Conservation (phyloP, 2,888 invertebrate genomes). For the Drosophila limbata region DNA sequence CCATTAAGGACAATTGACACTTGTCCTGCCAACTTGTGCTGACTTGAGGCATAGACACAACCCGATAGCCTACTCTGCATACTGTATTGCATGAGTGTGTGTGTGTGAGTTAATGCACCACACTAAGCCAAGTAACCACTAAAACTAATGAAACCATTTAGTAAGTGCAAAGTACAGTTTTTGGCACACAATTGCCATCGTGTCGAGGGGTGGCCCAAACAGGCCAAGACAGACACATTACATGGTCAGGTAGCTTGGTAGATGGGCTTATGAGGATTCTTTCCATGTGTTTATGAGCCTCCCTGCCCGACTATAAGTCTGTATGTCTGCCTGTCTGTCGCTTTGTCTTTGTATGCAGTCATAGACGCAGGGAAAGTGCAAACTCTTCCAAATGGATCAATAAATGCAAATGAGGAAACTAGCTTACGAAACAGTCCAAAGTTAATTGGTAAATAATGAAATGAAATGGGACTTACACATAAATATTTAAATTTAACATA, state of each 20-base stretch:
- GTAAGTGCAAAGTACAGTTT: constrained; percentile 60
- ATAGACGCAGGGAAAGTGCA: constrained; percentile 40
- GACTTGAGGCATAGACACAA: constrained; percentile 10
- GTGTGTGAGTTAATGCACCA: background rate
- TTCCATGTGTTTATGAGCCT: background rate
- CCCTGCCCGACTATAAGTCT: background rate
- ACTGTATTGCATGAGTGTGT: constrained; percentile 2
- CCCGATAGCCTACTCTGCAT: constrained; percentile 7
- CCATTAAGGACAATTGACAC: constrained; percentile 69
- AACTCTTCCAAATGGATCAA: constrained; percentile 52
- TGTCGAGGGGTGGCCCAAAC: constrained; percentile 46
- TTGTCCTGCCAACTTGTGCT: constrained; percentile 49
- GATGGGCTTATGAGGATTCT: constrained; percentile 42
- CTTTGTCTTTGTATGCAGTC: constrained; percentile 40
- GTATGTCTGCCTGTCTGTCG: background rate
- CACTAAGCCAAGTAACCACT: constrained; percentile 65
- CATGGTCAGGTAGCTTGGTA: constrained; percentile 9
- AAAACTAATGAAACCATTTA: constrained; percentile 78
- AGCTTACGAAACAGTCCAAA: background rate
- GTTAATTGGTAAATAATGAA: constrained; percentile 44
- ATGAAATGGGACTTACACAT: constrained; percentile 14
- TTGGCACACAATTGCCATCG: constrained; percentile 21
- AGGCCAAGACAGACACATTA: constrained; percentile 16
- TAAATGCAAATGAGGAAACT: constrained; percentile 65
- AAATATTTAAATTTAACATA: constrained; percentile 15